Conservation (phyloP, 2,113 vertebrate genomes). For the Oncorhynchus masou region DNA sequence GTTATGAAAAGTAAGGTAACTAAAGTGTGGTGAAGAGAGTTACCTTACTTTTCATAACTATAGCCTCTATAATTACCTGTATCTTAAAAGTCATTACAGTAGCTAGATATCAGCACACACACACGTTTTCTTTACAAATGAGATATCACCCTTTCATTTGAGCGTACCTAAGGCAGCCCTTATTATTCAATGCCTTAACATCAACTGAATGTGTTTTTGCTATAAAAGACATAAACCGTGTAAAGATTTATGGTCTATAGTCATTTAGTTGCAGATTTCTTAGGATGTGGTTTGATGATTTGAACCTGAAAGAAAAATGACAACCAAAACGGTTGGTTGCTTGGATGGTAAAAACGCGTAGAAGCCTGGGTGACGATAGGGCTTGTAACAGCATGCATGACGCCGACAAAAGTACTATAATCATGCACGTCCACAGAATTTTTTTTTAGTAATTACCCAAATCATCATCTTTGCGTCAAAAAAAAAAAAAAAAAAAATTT, state of each 20-base stretch:
- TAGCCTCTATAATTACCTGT: background rate
- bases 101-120: background rate
- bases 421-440: constrained; percentile 40
- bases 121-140: background rate
- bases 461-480: constrained; percentile 34
- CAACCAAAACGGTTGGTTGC: background rate
- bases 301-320: constrained; percentile 4
- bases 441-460: constrained; percentile 51
- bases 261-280: constrained; percentile 25
- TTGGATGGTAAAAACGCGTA: constrained; percentile 12
- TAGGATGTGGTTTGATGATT: constrained; percentile 18
- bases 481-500: constrained; percentile 39
- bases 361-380: background rate
- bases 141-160: background rate
- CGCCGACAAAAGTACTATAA: constrained; percentile 57
- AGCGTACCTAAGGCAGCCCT: background rate
- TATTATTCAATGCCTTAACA: background rate
- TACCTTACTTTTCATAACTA: background rate
- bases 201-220: background rate
- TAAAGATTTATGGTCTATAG: background rate
- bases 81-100: background rate
- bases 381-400: too few relatives aligned
- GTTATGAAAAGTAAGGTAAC: too few relatives aligned
- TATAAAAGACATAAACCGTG: background rate
- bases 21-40: too few relatives aligned